Base-by-base conservation (phyloP, 2,888 invertebrate species). In the Drosophila engyochracea region DNA sequence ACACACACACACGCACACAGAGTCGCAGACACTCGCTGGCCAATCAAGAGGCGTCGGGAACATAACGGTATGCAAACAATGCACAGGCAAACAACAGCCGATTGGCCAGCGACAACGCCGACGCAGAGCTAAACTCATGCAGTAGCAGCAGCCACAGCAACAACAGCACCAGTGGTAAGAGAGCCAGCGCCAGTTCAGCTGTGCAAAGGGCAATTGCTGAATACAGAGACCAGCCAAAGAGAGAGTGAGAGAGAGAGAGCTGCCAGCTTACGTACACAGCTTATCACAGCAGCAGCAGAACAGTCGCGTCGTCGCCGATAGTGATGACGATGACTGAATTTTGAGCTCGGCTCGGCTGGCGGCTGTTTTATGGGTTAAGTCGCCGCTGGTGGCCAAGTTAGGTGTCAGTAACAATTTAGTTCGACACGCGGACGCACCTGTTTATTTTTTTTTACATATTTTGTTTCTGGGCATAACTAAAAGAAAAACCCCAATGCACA, bases 401-500 rank as follows among this genome's bases (percentile, higher is more conserved):
- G 86, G 84, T 88, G 83, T 95, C 95, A 85, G 95, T 94, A 90
- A 85, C 86, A 89, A 81, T 91, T 92, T 85, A 80, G 90, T 85
- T 79, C 89, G 91, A 86, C 89, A 79, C 91, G 89, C 87, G 92
- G 82, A 76, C 91, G 89, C 90, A 92, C 85, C 89, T 90, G 88
- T 79, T 87, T 81, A 16, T 70, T 71, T 74, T 80, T 80, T 77
- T 70, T 75, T 60, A 73, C 53, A 72, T 61, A 58, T 80, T 76
- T 80, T 82, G 73, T 79, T 81, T 80, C 64, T 55, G 70, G 63
- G 52, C 55, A 67, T 44, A 69, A 33, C 63, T 3, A 63, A 57
- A 68, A 55, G 65, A 53, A 51, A 47, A 47, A 61, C 25, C 35
- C 35, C 47, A n/a, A 65, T 62, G 53, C 51, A 76, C 60, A 62